These are phyloP conservation scores for Gymnoscelis rufifasciata DNA, from an alignment of 2,888 invertebrate genomes.

Conservation along the genomic window DNA sequence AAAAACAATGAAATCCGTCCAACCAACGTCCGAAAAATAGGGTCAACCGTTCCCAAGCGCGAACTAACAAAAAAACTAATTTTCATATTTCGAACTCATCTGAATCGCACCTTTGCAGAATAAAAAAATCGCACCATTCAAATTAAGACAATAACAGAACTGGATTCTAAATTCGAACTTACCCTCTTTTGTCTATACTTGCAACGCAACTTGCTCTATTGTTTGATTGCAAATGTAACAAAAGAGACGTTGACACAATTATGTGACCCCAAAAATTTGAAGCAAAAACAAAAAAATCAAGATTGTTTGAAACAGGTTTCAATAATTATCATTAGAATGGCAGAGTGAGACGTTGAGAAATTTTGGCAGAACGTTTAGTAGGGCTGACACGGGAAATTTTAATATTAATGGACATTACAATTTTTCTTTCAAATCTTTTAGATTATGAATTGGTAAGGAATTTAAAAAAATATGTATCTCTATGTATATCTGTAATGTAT, in stretches of 20 bases:
- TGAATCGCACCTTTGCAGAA: no score
- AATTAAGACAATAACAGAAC: slow-evolving; percentile 60
- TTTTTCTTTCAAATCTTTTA: no score
- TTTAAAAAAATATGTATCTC: no score
- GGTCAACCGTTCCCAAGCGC: slow-evolving; percentile 67
- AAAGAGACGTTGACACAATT: slow-evolving; percentile 72
- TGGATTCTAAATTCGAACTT: slow-evolving; percentile 40
- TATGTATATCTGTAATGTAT: no score
- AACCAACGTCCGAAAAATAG: slow-evolving; percentile 54
- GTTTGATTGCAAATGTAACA: slow-evolving; percentile 34
- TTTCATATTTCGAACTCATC: slow-evolving; percentile 53
- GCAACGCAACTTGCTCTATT: slow-evolving; percentile 30
- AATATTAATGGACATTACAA: neutral
- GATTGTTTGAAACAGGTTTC: slow-evolving; percentile 74
- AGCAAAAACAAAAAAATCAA: slow-evolving; percentile 75
- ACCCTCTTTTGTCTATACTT: slow-evolving; percentile 57
- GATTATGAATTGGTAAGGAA: no score
- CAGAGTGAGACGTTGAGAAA: slow-evolving; percentile 72
- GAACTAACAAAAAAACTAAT: slow-evolving; percentile 61
- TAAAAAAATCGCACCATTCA: slow-evolving; percentile 68
- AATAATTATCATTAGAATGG: slow-evolving; percentile 71
- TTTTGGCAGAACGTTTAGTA: slow-evolving; percentile 46
- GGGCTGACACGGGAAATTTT: slow-evolving; percentile 38
- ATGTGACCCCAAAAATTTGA: slow-evolving; percentile 48
- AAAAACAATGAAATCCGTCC: slow-evolving; percentile 58